Base-by-base conservation (phyloP, 2,797 vertebrate species). In the Fistularia commersonii region DNA sequence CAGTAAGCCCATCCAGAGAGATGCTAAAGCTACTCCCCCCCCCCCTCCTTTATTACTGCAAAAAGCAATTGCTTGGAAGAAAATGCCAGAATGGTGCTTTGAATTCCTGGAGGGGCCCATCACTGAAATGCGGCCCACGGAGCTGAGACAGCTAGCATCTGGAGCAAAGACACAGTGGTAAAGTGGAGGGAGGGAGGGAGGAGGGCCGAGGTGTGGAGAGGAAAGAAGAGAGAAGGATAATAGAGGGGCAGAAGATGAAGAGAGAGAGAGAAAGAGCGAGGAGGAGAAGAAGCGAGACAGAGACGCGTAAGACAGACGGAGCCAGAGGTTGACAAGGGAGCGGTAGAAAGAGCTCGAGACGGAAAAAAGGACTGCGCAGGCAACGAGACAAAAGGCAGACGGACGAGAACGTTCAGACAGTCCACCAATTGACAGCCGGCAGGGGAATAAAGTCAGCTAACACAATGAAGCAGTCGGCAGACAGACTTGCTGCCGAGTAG, bases 21-120 rank as follows among this genome's bases (percentile, higher is more conserved):
- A 76, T 65, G 61, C 79, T 83, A 83, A 85, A 86, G 81, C 79
- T 81, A 83, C 81, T 78, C 67, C 75, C 63, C 80, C 47, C 47
- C 32, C 40, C 32, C 34, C 32, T 51, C 40, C 74, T 87, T 87
- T 87, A 85, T 88, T 87, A 85, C 79, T 82, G 79, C 71, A 73
- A 73, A 84, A 89, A 87, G 79, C 83, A 85, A 85, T 86, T 87
- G 82, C 85, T 85, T 69, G 77, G 80, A 85, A 87, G 83, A 87
- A 90, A 88, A 87, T 80, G 72, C 80, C 82, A 84, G 80, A 81
- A 80, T 83, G 70, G 85, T 74, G 75, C 85, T 87, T 83, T 86
- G 75, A 86, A 88, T 85, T 90, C 86, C 88, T 87, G 70, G 76
- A 89, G 87, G 88, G 79, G 71, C 82, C 81, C 83, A 83, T 89